Evolutionary conservation across 1,140 invertebrate species (phyloP), one percentile per base, ranked within the genome.

Genomic region (Meloidogyne floridensis): DNA sequence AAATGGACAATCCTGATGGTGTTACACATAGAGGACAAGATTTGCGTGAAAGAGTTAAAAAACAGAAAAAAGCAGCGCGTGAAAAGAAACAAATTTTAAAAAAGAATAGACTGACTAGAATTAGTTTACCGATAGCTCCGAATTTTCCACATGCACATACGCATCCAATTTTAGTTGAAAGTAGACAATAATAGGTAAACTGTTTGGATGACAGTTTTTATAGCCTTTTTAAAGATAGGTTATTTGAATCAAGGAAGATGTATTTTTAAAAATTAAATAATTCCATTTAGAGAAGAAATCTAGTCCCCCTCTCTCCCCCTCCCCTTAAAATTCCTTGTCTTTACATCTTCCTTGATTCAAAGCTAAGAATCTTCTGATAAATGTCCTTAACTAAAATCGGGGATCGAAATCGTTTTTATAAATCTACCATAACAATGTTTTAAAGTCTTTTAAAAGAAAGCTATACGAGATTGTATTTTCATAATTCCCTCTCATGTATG

Each of bases 1-100:
- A 87, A 81, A 89, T 89, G 87, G 88, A 89, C 81, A 84, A 86
- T 78, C 69, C 83, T 47, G 88, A 89, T 75, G 88, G 88, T 20
- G 89, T 89, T 32, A 87, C 88, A 42, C 88, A 89, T 83, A 83
- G 88, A 15, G 88, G 88, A 47, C 82, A 89, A 42, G 87, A 89
- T 73, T 80, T 89, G 2, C 82, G 82, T n/a, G 87, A 90, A 72
- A 75, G 88, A 10, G 87, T 90, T 10, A 89, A 90, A 80, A 90
- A 89, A 80, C 84, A 85, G 79, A 89, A 89, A 83, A 89, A 89
- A 78, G 83, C 87, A n/a, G 83, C 83, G 9, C 80, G 85, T 51
- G 82, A 86, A 18, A 89, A 90, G 56, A 75, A 86, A 56, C 88
- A 90, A 54, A 78, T 89, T 72, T 77, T 89, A 20, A 85, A 84